phyloP scores from a whole-genome alignment of 2,113 vertebrate species.

The Stigmatopora nigra region DNA sequence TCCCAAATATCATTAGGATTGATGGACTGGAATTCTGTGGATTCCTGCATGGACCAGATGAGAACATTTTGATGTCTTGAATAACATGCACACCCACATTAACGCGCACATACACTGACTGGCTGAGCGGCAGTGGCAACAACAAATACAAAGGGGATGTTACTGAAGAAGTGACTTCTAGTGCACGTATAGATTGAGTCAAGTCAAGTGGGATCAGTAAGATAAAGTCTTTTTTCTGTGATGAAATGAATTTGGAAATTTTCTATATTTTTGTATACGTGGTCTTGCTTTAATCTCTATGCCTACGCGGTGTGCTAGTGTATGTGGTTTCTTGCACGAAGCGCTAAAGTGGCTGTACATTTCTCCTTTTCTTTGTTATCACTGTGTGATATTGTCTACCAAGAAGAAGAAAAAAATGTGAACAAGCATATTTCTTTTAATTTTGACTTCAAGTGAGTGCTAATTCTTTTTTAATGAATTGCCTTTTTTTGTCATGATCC shows the following conservation, averaged over 20 bases:
- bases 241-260: constrained; percentile 53
- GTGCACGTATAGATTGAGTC: constrained; percentile 12
- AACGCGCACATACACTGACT: not conserved
- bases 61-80: constrained; percentile 30
- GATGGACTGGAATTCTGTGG: constrained; percentile 33
- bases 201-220: constrained; percentile 18
- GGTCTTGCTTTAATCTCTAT: constrained; percentile 69
- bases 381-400: constrained; percentile 72
- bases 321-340: constrained; percentile 72
- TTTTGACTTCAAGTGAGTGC: constrained; percentile 59
- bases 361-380: constrained; percentile 68
- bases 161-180: constrained; percentile 43
- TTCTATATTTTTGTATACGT: constrained; percentile 76
- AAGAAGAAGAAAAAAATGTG: constrained; percentile 64
- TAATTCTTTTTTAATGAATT: constrained; percentile 54
- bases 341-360: constrained; percentile 68
- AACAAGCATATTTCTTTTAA: constrained; percentile 43
- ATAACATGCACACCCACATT: constrained; percentile 4
- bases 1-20: constrained; percentile 37
- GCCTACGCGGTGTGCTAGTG: constrained; percentile 64
- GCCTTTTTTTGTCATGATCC: constrained; percentile 49
- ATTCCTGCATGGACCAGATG: constrained; percentile 34
- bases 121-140: constrained; percentile 8
- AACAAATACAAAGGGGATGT: constrained; percentile 43
- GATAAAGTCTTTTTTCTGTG: constrained; percentile 44